Percentiles rank a stretch among this genome's conserved stretches.
Conservation (phyloP, 2,113 vertebrate genomes). For the Prionailurus viverrinus region DNA sequence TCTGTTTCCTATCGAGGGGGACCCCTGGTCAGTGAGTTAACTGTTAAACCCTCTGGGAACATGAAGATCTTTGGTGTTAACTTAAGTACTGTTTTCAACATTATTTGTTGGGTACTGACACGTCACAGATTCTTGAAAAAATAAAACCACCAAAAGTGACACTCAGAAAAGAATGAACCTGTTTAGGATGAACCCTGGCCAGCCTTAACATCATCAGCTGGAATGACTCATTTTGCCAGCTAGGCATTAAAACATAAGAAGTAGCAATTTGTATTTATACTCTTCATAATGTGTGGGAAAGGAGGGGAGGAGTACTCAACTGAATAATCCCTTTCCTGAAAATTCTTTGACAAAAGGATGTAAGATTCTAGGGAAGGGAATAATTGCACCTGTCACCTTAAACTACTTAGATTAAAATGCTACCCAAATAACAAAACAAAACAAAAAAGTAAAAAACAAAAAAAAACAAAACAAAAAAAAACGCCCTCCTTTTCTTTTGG, state of each 20-base stretch:
- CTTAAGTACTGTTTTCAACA: neutral
- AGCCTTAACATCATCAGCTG: neutral
- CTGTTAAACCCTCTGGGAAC: neutral
- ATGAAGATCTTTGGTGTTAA: neutral
- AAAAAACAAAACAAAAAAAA: too few species aligned
- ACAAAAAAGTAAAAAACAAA: neutral
- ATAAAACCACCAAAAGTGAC: neutral
- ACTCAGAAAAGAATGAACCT: constrained; percentile 41
- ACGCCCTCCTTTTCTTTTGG: neutral
- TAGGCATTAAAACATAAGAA: constrained; percentile 53
- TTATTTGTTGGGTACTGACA: neutral
- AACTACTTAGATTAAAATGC: constrained; percentile 63
- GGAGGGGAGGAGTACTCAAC: constrained; percentile 16
- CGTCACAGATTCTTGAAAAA: constrained; percentile 47
- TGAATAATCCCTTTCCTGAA: constrained; percentile 52
- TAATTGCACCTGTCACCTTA: constrained; percentile 19
- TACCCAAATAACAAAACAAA: constrained; percentile 4
- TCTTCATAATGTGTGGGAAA: constrained; percentile 57
- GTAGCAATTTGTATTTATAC: constrained; percentile 63
- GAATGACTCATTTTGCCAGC: constrained; percentile 56
- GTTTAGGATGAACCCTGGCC: neutral
- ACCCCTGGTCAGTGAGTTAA: neutral
- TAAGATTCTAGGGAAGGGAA: constrained; percentile 29
- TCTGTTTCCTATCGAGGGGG: neutral
- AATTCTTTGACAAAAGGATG: constrained; percentile 57